These are phyloP conservation scores for Asteroscopus sphinx DNA, from an alignment of 2,888 invertebrate genomes.

Conservation along the genomic window DNA sequence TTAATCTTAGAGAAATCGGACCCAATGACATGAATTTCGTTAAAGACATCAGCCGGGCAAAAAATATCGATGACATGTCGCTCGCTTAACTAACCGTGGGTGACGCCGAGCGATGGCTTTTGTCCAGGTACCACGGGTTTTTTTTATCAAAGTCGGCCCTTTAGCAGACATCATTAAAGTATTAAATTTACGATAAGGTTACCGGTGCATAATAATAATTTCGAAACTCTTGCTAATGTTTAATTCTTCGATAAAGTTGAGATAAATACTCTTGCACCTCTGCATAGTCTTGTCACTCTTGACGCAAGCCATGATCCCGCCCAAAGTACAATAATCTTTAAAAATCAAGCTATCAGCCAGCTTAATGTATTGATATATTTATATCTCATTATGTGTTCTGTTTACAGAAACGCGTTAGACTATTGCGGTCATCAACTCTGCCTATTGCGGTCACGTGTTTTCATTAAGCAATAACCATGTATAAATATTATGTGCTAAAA, in stretches of 20 bases:
- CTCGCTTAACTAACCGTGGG: slow-evolving; percentile 78
- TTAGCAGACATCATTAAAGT: slow-evolving; percentile 84
- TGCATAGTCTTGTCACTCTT: slow-evolving; percentile 21
- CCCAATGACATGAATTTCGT: slow-evolving; percentile 89
- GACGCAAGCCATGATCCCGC: slow-evolving; percentile 9
- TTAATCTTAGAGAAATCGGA: slow-evolving; percentile 89
- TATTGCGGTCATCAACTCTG: slow-evolving; percentile 33
- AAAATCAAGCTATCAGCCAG: slow-evolving; percentile 36
- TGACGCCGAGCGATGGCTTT: slow-evolving; percentile 74
- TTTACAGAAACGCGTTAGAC: slow-evolving; percentile 37
- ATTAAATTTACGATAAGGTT: slow-evolving; percentile 85
- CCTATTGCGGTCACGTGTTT: slow-evolving; percentile 35
- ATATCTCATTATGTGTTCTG: slow-evolving; percentile 39
- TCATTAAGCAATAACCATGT: slow-evolving; percentile 37
- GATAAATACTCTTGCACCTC: slow-evolving; percentile 25
- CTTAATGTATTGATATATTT: slow-evolving; percentile 29
- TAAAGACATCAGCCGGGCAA: slow-evolving; percentile 86
- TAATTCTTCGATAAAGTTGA: slow-evolving; percentile 39
- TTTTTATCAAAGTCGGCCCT: slow-evolving; percentile 79
- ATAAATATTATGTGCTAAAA: slow-evolving; percentile 26
- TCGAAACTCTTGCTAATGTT: slow-evolving; percentile 61
- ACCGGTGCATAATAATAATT: slow-evolving; percentile 69
- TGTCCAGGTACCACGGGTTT: slow-evolving; percentile 75
- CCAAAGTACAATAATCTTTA: slow-evolving; percentile 14
- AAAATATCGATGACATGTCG: slow-evolving; percentile 86